Percentiles rank a stretch among this genome's conserved stretches.
Conservation (phyloP, 2,888 invertebrate species). For the Bombylius major region DNA sequence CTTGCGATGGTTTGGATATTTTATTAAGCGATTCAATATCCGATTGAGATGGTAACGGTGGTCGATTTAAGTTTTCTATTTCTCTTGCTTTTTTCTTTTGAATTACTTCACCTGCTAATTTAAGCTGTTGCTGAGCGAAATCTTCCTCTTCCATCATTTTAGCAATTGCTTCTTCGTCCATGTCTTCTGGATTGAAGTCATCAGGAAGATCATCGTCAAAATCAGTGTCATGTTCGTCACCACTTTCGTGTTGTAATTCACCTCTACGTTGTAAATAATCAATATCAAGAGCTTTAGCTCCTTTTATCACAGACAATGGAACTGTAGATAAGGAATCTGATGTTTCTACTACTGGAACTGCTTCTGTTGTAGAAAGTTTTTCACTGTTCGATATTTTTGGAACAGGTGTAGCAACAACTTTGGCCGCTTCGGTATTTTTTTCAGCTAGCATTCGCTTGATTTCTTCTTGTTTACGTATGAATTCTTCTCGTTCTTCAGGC, state of each 20-base stretch:
- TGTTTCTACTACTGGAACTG: constrained; percentile 3
- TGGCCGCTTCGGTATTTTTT: constrained; percentile 35
- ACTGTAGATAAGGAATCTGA: constrained; percentile 32
- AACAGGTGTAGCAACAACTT: constrained; percentile 26
- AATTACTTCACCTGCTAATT: constrained; percentile 28
- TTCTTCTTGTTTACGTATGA: constrained; percentile 35
- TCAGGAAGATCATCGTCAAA: constrained; percentile 33
- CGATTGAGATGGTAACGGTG: neutral
- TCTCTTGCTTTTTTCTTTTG: constrained; percentile 44
- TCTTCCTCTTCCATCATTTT: constrained; percentile 52
- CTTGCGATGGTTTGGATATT: constrained; percentile 27
- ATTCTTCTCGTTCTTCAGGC: constrained; percentile 36
- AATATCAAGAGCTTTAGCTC: constrained; percentile 34
- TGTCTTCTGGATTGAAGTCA: constrained; percentile 38
- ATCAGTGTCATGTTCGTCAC: constrained; percentile 21
- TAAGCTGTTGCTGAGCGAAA: constrained; percentile 42
- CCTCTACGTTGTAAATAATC: constrained; percentile 35
- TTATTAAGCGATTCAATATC: constrained; percentile 15
- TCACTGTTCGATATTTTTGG: neutral
- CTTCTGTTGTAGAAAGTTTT: neutral
- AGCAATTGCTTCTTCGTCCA: constrained; percentile 38
- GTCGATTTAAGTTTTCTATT: constrained; percentile 27
- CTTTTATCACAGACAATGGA: constrained; percentile 33
- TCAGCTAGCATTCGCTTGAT: constrained; percentile 37
- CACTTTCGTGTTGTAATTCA: constrained; percentile 25